A percentile compares a stretch with the other conserved stretches of the same genome.
These are phyloP conservation scores for Cantharis flavilabris DNA, from an alignment of 2,888 invertebrate species.

Conservation along the genomic window DNA sequence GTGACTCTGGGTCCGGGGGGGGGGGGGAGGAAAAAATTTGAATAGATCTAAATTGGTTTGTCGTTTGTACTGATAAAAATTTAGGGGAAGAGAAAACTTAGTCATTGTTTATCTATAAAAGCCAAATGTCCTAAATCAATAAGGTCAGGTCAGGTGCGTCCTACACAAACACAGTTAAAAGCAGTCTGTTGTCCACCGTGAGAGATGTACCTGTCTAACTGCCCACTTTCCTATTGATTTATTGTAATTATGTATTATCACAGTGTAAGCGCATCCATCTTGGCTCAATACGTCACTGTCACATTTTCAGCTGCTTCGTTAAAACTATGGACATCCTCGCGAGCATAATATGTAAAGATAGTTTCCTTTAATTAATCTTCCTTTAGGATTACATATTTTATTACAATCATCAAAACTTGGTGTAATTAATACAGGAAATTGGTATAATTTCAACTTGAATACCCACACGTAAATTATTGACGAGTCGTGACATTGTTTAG, in stretches of 20 bases:
- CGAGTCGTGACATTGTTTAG: slow-evolving; percentile 8
- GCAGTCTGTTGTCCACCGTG: slow-evolving; percentile 42
- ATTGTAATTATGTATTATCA: slow-evolving; percentile 44
- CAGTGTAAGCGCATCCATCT: slow-evolving; percentile 40
- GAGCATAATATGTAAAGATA: slow-evolving; percentile 11
- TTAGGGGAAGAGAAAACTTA: neutral
- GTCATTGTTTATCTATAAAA: slow-evolving; percentile 38
- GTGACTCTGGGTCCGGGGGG: no score
- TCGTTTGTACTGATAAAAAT: neutral
- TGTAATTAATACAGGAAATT: neutral
- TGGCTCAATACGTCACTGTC: slow-evolving; percentile 43
- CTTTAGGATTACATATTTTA: neutral
- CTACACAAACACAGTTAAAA: slow-evolving; percentile 45
- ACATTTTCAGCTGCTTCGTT: slow-evolving; percentile 27
- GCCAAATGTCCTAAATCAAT: slow-evolving; percentile 44
- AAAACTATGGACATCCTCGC: slow-evolving; percentile 25
- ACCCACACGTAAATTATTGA: slow-evolving; percentile 3
- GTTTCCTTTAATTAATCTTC: slow-evolving; percentile 12
- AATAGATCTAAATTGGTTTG: neutral
- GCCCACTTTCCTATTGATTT: slow-evolving; percentile 46
- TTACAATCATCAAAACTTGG: neutral
- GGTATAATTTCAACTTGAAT: neutral
- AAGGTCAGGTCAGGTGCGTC: slow-evolving; percentile 43
- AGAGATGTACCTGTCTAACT: slow-evolving; percentile 44
- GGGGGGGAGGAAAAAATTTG: no score